Evolutionary conservation across 2,888 invertebrate genomes (phyloP).

Genomic region (Gisinianus flammeolus): DNA sequence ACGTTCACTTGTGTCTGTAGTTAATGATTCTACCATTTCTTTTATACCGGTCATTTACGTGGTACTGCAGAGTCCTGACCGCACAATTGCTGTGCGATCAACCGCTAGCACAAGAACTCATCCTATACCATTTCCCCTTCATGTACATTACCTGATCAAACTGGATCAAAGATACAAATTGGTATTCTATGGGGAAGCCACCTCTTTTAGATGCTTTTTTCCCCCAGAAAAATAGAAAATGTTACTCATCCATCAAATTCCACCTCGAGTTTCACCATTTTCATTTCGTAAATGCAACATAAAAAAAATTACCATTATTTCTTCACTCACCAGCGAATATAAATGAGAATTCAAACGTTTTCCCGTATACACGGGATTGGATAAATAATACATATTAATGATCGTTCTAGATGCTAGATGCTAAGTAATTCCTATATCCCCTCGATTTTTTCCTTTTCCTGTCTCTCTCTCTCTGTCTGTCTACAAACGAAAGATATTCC

Average conservation of each 20-base stretch:
- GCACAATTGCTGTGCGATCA: not conserved
- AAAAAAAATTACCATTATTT: not conserved
- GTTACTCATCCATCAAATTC: not conserved
- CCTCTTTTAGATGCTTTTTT: not conserved
- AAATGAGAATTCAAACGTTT: no score
- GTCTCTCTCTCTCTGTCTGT: no score
- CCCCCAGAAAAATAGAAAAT: not conserved
- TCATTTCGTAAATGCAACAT: not conserved
- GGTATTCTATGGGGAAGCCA: not conserved
- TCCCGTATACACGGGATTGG: no score
- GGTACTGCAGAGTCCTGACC: not conserved
- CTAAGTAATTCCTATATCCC: no score
- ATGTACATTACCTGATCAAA: not conserved
- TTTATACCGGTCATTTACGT: not conserved
- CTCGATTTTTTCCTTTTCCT: no score
- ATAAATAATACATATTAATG: no score
- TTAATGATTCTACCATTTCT: not conserved
- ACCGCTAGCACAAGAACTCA: not conserved
- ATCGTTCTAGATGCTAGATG: no score
- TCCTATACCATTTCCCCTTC: conserved; percentile 30
- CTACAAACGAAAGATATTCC: no score
- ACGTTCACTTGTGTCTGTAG: not conserved
- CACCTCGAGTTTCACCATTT: not conserved
- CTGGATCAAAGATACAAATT: conserved; percentile 9
- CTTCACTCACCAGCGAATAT: not conserved